Conservation (phyloP, 2,888 invertebrate genomes). For the Drosophila multiciliata region DNA sequence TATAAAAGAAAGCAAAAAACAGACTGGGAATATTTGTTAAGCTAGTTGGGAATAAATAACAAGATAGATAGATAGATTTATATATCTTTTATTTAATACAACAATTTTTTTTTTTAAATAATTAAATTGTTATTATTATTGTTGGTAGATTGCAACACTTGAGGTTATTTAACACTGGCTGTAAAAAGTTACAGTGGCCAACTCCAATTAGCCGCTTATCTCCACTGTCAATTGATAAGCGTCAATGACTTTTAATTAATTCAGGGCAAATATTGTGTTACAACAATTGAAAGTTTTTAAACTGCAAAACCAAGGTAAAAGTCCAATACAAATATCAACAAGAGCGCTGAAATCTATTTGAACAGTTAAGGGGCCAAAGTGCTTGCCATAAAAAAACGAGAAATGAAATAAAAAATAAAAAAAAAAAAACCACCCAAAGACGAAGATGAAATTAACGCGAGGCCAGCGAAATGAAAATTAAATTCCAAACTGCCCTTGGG, state of each 20-base stretch:
- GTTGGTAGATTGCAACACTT: conserved; percentile 3
- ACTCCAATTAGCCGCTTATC: conserved; percentile 34
- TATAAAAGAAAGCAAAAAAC: background rate
- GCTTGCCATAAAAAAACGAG: conserved; percentile 10
- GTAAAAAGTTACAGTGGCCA: background rate
- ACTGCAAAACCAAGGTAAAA: conserved; percentile 34
- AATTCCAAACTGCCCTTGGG: conserved; percentile 75
- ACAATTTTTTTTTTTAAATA: background rate
- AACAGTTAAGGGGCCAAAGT: conserved; percentile 62
- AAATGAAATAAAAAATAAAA: conserved; percentile 4
- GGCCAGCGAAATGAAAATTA: conserved; percentile 71
- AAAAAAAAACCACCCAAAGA: conserved; percentile 32
- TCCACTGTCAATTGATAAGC: conserved; percentile 59
- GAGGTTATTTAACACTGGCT: background rate
- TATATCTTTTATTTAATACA: background rate
- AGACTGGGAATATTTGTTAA: background rate
- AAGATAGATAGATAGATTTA: background rate
- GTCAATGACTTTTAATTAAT: conserved; percentile 76
- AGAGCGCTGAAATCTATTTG: conserved; percentile 71
- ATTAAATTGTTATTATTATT: background rate
- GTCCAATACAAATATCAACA: conserved; percentile 57
- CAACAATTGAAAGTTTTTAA: conserved; percentile 61
- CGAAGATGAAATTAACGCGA: conserved; percentile 71
- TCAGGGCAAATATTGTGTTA: conserved; percentile 67
- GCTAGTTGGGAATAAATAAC: background rate